These are phyloP conservation scores for Anticlea derivata DNA, from an alignment of 2,888 invertebrate genomes.

Conservation along the genomic window DNA sequence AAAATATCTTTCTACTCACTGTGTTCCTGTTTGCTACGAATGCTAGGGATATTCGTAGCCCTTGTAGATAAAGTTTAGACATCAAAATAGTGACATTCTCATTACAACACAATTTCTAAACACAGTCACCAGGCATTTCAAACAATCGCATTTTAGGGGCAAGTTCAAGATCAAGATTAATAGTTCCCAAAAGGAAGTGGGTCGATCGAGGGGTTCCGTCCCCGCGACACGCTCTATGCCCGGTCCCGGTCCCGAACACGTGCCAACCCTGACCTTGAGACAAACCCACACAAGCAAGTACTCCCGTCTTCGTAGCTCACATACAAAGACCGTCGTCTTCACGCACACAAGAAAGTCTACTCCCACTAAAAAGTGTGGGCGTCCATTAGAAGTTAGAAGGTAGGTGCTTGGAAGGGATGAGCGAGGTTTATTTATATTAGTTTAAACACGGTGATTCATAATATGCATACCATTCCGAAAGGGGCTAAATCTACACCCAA, in stretches of 20 bases:
- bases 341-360: conserved; percentile 26
- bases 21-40: conserved; percentile 2
- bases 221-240: conserved; percentile 16
- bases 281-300: conserved; percentile 42
- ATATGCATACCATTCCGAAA: too few species aligned
- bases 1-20: too few species aligned
- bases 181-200: conserved; percentile 29
- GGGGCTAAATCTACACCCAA: too few species aligned
- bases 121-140: conserved; percentile 3
- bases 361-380: conserved; percentile 1
- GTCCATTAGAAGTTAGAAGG: neutral
- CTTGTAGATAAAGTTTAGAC: too few species aligned
- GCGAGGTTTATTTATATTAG: neutral
- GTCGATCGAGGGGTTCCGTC: conserved; percentile 27
- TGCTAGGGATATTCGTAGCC: conserved; percentile 2
- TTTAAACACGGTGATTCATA: too few species aligned
- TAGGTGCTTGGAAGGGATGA: neutral
- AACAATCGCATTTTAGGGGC: conserved; percentile 7
- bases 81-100: too few species aligned
- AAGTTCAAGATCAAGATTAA: conserved; percentile 30
- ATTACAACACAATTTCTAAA: neutral
- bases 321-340: conserved; percentile 25
- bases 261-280: conserved; percentile 69
- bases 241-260: conserved; percentile 47
- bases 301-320: conserved; percentile 38